Evolutionary conservation across 2,888 invertebrate genomes (phyloP).

Genomic region (Athalia cordata): DNA sequence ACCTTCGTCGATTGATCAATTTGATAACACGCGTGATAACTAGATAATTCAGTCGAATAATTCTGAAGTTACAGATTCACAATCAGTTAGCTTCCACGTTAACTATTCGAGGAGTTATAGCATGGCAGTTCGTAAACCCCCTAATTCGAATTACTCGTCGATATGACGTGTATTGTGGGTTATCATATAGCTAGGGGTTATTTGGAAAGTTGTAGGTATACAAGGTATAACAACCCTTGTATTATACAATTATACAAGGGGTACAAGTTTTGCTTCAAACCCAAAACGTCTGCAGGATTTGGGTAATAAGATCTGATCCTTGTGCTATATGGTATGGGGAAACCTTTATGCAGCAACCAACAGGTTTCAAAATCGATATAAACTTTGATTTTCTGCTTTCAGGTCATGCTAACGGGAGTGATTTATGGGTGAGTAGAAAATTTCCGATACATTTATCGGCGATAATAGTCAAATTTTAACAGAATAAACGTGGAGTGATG

Average conservation of each 20-base stretch:
- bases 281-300: not conserved
- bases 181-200: not conserved
- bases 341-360: not conserved
- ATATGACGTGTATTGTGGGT: too few relatives aligned
- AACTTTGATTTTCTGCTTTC: constrained; percentile 15
- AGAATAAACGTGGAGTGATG: not conserved
- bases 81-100: too few relatives aligned
- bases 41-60: too few relatives aligned
- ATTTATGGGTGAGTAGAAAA: constrained; percentile 37
- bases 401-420: constrained; percentile 46
- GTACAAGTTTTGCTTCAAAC: constrained; percentile 4
- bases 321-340: not conserved
- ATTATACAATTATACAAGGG: not conserved
- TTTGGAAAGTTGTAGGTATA: not conserved
- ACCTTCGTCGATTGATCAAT: too few relatives aligned
- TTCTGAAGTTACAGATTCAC: too few relatives aligned
- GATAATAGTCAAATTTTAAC: not conserved
- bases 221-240: not conserved
- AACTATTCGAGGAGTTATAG: too few relatives aligned
- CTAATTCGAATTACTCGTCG: too few relatives aligned
- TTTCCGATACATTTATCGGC: not conserved
- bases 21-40: too few relatives aligned
- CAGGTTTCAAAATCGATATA: not conserved
- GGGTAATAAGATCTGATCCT: not conserved
- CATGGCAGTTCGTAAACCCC: too few relatives aligned